Percentiles rank a stretch among this genome's conserved stretches.
Evolutionary conservation across 2,113 vertebrate species (phyloP).

Genomic region (Siniperca chuatsi): DNA sequence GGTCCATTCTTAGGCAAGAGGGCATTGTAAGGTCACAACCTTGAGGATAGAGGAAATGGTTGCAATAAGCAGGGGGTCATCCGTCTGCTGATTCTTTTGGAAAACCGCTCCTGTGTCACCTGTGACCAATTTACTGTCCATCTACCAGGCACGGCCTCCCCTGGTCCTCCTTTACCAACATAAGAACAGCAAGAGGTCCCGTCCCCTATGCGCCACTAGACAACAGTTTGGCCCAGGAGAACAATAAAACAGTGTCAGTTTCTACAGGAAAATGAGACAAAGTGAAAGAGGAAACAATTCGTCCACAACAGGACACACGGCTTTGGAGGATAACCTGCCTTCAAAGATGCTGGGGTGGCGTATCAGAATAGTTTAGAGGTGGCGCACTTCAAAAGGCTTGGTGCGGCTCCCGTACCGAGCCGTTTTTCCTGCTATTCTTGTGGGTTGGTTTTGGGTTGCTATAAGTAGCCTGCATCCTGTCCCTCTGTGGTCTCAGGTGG

Average conservation of each 20-base stretch:
- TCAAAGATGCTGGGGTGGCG: slow-evolving; percentile 93
- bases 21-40: slow-evolving; percentile 77
- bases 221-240: slow-evolving; percentile 69
- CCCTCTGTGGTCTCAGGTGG: slow-evolving; percentile 95
- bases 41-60: slow-evolving; percentile 78
- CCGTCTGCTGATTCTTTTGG: slow-evolving; percentile 71
- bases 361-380: slow-evolving; percentile 94
- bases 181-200: slow-evolving; percentile 49
- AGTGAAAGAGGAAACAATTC: slow-evolving; percentile 98
- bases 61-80: slow-evolving; percentile 74
- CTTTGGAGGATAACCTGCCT: slow-evolving; percentile 93
- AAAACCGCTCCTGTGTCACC: slow-evolving; percentile 70
- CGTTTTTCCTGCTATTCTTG: slow-evolving; percentile 99
- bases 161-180: slow-evolving; percentile 24
- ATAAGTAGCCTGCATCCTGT: slow-evolving; percentile 99
- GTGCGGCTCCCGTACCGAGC: slow-evolving; percentile 82
- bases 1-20: slow-evolving; percentile 73
- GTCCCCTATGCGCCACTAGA: slow-evolving; percentile 23
- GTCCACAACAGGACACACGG: slow-evolving; percentile 92
- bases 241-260: slow-evolving; percentile 88
- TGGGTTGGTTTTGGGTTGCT: slow-evolving; percentile 89
- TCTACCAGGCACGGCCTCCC: neutral
- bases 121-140: slow-evolving; percentile 56
- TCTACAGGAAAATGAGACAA: slow-evolving; percentile 88
- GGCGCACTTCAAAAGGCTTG: slow-evolving; percentile 94